phyloP scores from a whole-genome alignment of 2,797 vertebrate genomes.

The Odontamblyopus lacepedii region DNA sequence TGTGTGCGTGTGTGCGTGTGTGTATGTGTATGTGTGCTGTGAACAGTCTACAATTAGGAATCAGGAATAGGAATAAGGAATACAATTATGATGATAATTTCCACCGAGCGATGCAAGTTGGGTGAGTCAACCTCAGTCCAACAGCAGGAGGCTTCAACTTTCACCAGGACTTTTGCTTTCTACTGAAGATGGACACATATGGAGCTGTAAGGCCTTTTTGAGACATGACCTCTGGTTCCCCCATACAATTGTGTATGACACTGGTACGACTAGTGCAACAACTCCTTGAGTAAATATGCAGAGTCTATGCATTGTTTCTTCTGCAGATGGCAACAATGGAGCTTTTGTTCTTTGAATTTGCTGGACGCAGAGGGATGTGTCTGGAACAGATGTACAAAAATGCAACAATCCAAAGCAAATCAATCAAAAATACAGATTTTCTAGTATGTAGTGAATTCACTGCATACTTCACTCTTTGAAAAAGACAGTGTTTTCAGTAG shows the following conservation, averaged over 20 bases:
- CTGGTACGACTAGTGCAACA: background rate
- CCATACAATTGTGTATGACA: background rate
- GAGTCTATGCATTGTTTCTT: slow-evolving; percentile 5
- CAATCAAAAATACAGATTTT: background rate
- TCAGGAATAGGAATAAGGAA: background rate
- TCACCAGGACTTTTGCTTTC: too few relatives aligned
- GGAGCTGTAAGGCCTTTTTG: background rate
- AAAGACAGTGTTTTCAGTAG: background rate
- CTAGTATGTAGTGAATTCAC: background rate
- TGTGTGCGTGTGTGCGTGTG: slow-evolving; percentile 8
- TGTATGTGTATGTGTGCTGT: slow-evolving; percentile 1
- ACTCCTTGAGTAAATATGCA: background rate
- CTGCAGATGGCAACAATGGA: slow-evolving; percentile 4
- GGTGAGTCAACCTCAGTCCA: background rate
- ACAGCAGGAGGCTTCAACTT: background rate
- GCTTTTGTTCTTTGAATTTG: slow-evolving; percentile 4
- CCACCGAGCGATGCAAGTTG: background rate
- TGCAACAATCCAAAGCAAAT: background rate
- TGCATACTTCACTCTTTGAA: background rate
- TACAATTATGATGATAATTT: background rate
- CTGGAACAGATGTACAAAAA: slow-evolving; percentile 8
- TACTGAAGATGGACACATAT: background rate
- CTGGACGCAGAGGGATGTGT: background rate
- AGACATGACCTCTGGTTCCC: background rate
- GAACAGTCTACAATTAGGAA: background rate